phyloP scores from a whole-genome alignment of 2,888 invertebrate genomes.

The Drosophila maculinotata region DNA sequence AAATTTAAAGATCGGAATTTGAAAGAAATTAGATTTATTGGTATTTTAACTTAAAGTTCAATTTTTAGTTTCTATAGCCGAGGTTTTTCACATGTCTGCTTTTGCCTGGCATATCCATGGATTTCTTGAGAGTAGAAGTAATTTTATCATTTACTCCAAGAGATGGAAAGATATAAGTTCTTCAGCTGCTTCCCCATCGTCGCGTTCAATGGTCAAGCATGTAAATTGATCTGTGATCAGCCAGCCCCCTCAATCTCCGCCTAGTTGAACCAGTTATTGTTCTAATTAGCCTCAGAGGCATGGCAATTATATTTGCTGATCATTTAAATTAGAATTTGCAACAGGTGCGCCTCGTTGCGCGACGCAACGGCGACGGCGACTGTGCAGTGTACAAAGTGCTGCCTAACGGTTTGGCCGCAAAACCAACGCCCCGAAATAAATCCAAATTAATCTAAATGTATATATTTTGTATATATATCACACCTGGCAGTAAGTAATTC shows the following conservation, averaged over 20 bases:
- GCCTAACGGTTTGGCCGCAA: slow-evolving; percentile 65
- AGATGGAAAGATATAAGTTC: background rate
- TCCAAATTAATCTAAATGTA: slow-evolving; percentile 3
- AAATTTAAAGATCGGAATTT: too few relatives aligned
- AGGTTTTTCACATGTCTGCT: too few relatives aligned
- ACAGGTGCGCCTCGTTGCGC: slow-evolving; percentile 67
- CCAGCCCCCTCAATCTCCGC: background rate
- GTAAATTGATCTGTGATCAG: slow-evolving; percentile 31
- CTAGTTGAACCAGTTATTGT: slow-evolving; percentile 64
- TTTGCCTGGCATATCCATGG: too few relatives aligned
- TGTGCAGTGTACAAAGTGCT: slow-evolving; percentile 46
- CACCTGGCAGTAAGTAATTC: slow-evolving; percentile 42
- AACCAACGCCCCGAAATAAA: slow-evolving; percentile 34
- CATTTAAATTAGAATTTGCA: slow-evolving; percentile 76
- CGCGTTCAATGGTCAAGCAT: slow-evolving; percentile 13
- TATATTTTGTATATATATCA: slow-evolving; percentile 29
- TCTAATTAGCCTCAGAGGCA: slow-evolving; percentile 62
- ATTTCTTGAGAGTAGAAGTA: too few relatives aligned
- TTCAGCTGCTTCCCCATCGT: slow-evolving; percentile 2
- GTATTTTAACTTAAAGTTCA: too few relatives aligned
- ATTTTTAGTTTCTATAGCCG: too few relatives aligned
- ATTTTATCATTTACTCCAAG: too few relatives aligned
- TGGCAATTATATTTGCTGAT: slow-evolving; percentile 62
- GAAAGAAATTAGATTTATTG: too few relatives aligned
- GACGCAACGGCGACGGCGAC: slow-evolving; percentile 13